Conservation (phyloP, 2,797 vertebrate genomes). For the Sebastes iracundus region DNA sequence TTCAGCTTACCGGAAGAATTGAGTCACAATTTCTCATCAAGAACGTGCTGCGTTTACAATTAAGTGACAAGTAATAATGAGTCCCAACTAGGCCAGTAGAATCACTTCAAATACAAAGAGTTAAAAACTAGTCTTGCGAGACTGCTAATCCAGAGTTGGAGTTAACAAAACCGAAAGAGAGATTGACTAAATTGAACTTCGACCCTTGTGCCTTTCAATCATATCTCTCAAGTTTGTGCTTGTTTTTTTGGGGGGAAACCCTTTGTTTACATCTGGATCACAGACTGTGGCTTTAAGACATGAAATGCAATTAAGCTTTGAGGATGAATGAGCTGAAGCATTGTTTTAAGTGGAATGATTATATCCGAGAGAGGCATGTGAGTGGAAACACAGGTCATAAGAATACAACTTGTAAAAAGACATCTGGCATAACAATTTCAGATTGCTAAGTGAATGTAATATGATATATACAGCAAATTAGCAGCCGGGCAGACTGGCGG, state of each 20-base stretch:
- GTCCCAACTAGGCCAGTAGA: background rate
- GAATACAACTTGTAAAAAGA: background rate
- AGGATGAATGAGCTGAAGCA: background rate
- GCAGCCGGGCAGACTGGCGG: background rate
- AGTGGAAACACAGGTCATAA: slow-evolving; percentile 5
- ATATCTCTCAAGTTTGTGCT: background rate
- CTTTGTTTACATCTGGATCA: background rate
- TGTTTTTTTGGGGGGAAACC: background rate
- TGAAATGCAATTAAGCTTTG: slow-evolving; percentile 16
- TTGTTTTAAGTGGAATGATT: slow-evolving; percentile 7
- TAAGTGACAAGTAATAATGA: background rate
- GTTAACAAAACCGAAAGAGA: background rate
- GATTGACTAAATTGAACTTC: background rate
- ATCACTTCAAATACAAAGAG: background rate
- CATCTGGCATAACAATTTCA: slow-evolving; percentile 40
- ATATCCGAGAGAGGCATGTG: background rate
- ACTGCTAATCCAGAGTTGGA: background rate
- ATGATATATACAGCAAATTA: slow-evolving; percentile 33
- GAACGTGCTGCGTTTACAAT: background rate
- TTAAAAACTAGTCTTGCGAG: background rate
- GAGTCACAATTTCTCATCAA: background rate
- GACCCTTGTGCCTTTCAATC: background rate
- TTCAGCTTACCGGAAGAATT: background rate
- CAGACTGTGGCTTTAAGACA: background rate
- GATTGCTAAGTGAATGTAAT: slow-evolving; percentile 13